Percentiles rank a stretch among this genome's conserved stretches.
Conservation (phyloP, 2,888 invertebrate species). For the Athalia rosae region DNA sequence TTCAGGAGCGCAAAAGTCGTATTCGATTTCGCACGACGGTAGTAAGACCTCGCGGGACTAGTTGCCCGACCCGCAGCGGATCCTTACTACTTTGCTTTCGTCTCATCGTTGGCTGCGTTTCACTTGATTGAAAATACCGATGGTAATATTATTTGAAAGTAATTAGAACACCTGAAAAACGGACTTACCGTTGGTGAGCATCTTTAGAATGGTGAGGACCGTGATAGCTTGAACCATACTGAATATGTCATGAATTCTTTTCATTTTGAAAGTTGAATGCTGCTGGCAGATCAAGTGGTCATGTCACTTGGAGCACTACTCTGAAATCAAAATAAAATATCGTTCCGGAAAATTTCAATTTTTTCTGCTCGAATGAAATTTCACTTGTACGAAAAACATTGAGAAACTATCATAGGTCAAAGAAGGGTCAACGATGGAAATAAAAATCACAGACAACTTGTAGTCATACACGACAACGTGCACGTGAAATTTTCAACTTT, state of each 20-base stretch:
- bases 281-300: conserved; percentile 64
- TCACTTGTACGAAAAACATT: neutral
- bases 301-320: conserved; percentile 61
- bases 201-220: conserved; percentile 87
- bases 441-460: neutral
- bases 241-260: conserved; percentile 76
- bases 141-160: no score
- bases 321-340: conserved; percentile 53
- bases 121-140: no score
- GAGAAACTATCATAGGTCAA: neutral
- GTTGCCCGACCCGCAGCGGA: conserved; percentile 6
- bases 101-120: no score
- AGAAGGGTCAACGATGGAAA: neutral
- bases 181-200: conserved; percentile 85
- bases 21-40: neutral
- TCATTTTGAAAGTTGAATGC: conserved; percentile 75
- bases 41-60: no score
- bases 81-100: conserved; percentile 23
- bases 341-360: neutral
- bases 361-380: neutral
- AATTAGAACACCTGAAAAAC: no score
- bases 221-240: conserved; percentile 90
- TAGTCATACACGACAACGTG: neutral
- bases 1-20: neutral
- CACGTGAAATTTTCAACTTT: neutral